phyloP scores from a whole-genome alignment of 64 coral and sea anemone species.

The Actinia equina region DNA sequence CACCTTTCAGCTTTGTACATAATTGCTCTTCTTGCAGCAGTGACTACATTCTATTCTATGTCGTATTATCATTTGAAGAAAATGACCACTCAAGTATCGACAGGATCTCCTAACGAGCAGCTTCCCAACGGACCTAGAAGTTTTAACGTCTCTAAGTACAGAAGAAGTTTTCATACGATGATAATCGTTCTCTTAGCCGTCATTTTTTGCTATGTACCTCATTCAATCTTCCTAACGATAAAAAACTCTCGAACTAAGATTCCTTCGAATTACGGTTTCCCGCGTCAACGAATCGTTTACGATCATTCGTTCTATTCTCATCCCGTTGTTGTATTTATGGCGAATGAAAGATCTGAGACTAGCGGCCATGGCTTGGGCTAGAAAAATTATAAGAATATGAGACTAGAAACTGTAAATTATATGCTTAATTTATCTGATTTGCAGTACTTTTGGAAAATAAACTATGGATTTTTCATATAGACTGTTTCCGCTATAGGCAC shows the following conservation, averaged over 20 bases:
- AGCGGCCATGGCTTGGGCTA: not conserved
- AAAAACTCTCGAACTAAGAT: not conserved
- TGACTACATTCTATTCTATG: not conserved
- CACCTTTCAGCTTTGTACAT: not conserved
- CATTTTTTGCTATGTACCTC: not conserved
- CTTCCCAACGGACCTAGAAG: not conserved
- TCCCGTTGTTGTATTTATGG: not conserved
- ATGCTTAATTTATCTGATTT: too few species aligned
- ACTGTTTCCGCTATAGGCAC: too few species aligned
- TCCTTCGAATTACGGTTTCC: too few species aligned
- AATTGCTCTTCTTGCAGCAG: not conserved
- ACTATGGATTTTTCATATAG: too few species aligned
- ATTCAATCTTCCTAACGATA: not conserved
- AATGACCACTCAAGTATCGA: not conserved
- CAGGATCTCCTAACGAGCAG: not conserved
- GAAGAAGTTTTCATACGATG: not conserved
- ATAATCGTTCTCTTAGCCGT: not conserved
- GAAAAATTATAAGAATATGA: not conserved
- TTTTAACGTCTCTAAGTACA: not conserved
- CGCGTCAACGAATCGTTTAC: too few species aligned
- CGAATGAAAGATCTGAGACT: not conserved
- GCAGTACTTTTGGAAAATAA: too few species aligned
- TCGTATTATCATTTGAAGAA: not conserved
- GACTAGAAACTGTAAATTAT: too few species aligned
- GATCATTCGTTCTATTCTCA: not conserved